A percentile compares a stretch with the other conserved stretches of the same genome.
These are phyloP conservation scores for Hypotaenidia philippensis DNA, from an alignment of 2,797 vertebrate species.

Conservation along the genomic window DNA sequence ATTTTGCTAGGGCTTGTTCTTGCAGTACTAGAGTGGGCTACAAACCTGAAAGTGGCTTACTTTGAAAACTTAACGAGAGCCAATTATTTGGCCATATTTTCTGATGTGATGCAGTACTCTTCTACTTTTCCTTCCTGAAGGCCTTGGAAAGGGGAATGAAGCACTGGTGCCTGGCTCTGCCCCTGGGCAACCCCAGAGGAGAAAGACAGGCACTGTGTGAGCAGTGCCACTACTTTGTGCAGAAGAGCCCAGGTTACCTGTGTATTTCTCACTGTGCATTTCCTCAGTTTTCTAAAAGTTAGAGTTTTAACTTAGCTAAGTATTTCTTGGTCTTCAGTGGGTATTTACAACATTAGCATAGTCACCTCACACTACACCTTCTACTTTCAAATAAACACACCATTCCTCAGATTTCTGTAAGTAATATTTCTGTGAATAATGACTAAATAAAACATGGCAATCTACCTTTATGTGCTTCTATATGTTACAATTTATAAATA, in stretches of 20 bases:
- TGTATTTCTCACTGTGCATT: background rate
- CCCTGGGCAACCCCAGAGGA: background rate
- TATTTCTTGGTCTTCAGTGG: background rate
- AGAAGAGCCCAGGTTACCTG: background rate
- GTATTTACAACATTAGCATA: background rate
- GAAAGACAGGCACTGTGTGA: background rate
- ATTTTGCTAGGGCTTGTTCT: background rate
- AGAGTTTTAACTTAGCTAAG: background rate
- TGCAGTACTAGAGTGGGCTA: background rate
- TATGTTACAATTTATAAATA: background rate
- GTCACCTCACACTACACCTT: background rate
- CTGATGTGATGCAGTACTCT: background rate
- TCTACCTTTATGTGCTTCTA: background rate
- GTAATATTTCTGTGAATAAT: background rate
- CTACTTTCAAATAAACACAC: background rate
- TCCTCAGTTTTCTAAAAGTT: background rate
- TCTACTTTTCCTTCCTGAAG: background rate
- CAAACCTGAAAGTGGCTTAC: background rate
- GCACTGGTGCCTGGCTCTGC: background rate
- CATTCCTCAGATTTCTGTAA: background rate
- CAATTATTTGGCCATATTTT: background rate
- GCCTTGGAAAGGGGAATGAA: background rate
- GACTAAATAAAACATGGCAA: background rate
- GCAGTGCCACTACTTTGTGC: background rate
- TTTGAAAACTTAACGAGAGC: background rate